These are phyloP conservation scores for Choristoneura fumiferana DNA, from an alignment of 1,140 invertebrate genomes.

Conservation along the genomic window DNA sequence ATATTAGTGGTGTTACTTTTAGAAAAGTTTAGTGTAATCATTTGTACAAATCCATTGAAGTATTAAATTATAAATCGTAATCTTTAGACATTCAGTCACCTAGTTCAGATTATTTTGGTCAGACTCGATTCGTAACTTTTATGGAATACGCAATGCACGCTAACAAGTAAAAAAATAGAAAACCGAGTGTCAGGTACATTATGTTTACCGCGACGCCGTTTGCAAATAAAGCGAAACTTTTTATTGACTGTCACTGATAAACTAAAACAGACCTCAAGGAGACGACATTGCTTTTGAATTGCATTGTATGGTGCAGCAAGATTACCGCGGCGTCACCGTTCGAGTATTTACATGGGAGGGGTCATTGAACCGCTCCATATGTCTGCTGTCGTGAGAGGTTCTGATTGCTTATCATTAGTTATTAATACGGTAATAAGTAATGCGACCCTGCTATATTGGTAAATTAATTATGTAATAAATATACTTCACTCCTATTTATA, in stretches of 20 bases:
- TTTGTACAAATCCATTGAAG: too few relatives aligned
- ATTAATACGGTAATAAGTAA: conserved; percentile 16
- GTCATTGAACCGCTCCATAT: neutral
- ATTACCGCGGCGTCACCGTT: conserved; percentile 10
- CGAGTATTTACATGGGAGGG: conserved; percentile 12
- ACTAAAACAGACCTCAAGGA: neutral
- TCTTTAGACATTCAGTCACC: too few relatives aligned
- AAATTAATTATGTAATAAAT: conserved; percentile 11
- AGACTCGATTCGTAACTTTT: too few relatives aligned
- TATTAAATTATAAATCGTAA: too few relatives aligned
- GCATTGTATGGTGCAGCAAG: conserved; percentile 4
- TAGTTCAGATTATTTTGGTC: too few relatives aligned
- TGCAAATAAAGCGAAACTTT: conserved; percentile 15
- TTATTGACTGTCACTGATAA: neutral
- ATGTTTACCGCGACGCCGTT: conserved; percentile 1
- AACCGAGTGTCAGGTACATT: neutral
- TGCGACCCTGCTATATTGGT: conserved; percentile 4
- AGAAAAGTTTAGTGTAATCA: too few relatives aligned
- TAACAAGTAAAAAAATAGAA: conserved; percentile 4
- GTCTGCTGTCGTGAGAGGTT: conserved; percentile 2
- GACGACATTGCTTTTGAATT: neutral
- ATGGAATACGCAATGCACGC: neutral
- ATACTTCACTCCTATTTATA: neutral
- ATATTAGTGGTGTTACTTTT: too few relatives aligned
- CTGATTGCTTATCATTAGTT: conserved; percentile 17